Percentiles rank a stretch among this genome's conserved stretches.
phyloP scores from a whole-genome alignment of 2,888 invertebrate species.

The Phalera bucephala region DNA sequence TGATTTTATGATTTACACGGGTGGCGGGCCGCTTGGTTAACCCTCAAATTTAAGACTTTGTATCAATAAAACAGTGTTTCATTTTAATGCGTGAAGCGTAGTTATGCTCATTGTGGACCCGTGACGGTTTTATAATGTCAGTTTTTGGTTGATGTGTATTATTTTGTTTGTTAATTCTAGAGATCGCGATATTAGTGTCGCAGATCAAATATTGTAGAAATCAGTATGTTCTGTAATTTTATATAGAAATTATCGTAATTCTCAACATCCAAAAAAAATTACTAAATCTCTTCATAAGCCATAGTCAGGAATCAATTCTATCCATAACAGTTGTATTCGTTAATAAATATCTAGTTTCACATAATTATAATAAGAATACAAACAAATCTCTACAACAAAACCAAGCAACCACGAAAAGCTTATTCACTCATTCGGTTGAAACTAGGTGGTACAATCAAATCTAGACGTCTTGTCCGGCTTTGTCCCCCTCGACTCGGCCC shows the following conservation, averaged over 20 bases:
- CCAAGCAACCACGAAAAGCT: background rate
- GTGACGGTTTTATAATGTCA: conserved; percentile 4
- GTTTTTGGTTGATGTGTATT: background rate
- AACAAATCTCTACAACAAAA: too few species aligned
- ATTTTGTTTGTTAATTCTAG: too few species aligned
- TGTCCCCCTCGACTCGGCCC: conserved; percentile 27
- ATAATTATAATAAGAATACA: too few species aligned
- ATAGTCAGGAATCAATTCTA: too few species aligned
- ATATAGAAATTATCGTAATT: too few species aligned
- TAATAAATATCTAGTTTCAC: too few species aligned
- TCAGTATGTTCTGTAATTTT: too few species aligned
- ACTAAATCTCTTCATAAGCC: too few species aligned
- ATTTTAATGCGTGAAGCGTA: conserved; percentile 15
- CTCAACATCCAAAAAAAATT: too few species aligned
- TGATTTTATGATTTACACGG: conserved; percentile 43
- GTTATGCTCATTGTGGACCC: conserved; percentile 7
- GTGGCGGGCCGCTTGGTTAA: conserved; percentile 32
- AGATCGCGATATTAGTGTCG: too few species aligned
- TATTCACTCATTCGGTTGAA: conserved; percentile 43
- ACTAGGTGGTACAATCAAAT: conserved; percentile 70
- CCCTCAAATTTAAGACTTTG: conserved; percentile 38
- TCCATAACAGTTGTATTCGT: too few species aligned
- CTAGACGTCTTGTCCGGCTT: conserved; percentile 39
- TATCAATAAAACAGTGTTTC: conserved; percentile 22
- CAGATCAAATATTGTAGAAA: too few species aligned